These are phyloP conservation scores for Channallabes apus DNA, from an alignment of 2,797 vertebrate species.

Conservation along the genomic window DNA sequence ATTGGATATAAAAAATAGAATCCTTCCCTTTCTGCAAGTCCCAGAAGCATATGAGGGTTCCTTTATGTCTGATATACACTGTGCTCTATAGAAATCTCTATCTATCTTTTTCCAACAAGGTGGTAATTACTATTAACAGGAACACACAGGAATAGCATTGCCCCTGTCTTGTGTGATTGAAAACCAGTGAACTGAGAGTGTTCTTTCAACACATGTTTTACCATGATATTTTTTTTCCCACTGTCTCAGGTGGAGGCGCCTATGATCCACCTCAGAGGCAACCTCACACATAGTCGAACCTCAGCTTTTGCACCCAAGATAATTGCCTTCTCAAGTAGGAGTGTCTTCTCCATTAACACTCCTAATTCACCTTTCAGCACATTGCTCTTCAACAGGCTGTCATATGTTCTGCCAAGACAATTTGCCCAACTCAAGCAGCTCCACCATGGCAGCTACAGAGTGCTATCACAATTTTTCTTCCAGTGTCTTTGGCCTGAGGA, in stretches of 20 bases:
- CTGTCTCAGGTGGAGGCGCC: conserved; percentile 65
- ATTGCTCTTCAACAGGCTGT: conserved; percentile 68
- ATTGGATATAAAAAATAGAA: neutral
- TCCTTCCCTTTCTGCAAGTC: neutral
- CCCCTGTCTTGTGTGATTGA: neutral
- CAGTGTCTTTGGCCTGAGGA: conserved; percentile 27
- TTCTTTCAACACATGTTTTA: conserved; percentile 58
- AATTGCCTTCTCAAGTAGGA: conserved; percentile 71
- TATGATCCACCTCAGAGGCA: conserved; percentile 62
- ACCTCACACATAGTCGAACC: conserved; percentile 66
- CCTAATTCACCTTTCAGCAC: conserved; percentile 75
- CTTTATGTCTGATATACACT: neutral
- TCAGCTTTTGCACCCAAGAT: conserved; percentile 67
- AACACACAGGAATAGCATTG: neutral
- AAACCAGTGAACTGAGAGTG: conserved; percentile 25
- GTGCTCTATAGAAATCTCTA: no score
- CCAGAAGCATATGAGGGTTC: neutral
- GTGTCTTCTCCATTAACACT: conserved; percentile 76
- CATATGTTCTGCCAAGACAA: conserved; percentile 64
- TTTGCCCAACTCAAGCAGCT: conserved; percentile 57
- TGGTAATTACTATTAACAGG: neutral
- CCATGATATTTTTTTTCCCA: conserved; percentile 43
- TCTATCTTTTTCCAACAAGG: neutral
- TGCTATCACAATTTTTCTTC: conserved; percentile 40
- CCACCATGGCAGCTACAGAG: conserved; percentile 37